Evolutionary conservation across 2,113 vertebrate genomes (phyloP), one percentile per base, ranked within the genome.

Genomic region (Aptenodytes patagonicus): DNA sequence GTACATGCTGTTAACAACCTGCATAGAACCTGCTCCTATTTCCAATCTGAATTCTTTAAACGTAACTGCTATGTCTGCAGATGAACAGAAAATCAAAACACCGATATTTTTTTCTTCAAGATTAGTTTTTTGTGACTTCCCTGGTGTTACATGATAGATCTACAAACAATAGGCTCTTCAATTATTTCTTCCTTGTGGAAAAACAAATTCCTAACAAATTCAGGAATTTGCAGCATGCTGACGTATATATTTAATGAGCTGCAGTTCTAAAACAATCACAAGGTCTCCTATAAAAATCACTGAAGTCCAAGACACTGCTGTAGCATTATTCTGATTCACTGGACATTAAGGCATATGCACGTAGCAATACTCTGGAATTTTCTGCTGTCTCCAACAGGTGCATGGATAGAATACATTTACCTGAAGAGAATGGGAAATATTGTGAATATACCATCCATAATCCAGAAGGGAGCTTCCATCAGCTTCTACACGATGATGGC

Each of bases 331-430:
- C 95, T 97, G 91, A 96, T 94, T 95, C 97, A 92, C 73, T 95
- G 93, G 91, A 97, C 95, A 76, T 91, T 96, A 95, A 97, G 92
- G 68, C 96, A 95, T 97, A 95, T 97, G 90, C 95, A 97, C 86
- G n/a, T 97, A 97, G 97, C 95, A 97, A 98, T 97, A 98, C 97
- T 98, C 86, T 98, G 96, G 96, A 97, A 97, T 98, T 98, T 98
- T 97, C 97, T 98, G 95, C 97, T 98, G 97, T 98, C 94, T 97
- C 96, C 97, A 98, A 98, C 97, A 97, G 97, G 97, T 97, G 91
- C 97, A 96, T 97, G 97, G 97, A 97, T 97, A 98, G 83, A 97
- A 95, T 97, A 94, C 96, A 97, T 97, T 97, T 97, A 95, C 97
- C 96, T 95, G 97, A 98, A 97, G 97, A 98, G 49, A 97, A 95